Evolutionary conservation across 2,888 invertebrate species (phyloP).

Genomic region (Standfussiana lucernea): DNA sequence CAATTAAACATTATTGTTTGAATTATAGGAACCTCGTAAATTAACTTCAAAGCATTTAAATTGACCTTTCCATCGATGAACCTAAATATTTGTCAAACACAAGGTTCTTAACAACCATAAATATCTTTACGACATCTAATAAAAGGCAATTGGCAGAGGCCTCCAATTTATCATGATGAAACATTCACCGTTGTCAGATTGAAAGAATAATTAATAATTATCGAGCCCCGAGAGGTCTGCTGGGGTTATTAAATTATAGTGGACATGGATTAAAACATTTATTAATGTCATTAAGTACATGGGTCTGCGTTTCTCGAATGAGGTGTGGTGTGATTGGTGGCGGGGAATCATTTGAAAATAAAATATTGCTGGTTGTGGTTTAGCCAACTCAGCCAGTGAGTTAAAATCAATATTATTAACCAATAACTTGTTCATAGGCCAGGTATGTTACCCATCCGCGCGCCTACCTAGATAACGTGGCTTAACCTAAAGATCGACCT

Average conservation of each 20-base stretch:
- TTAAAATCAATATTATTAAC: neutral
- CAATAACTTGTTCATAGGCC: no score
- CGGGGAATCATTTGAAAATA: neutral
- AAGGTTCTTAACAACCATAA: slow-evolving; percentile 36
- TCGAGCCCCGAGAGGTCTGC: slow-evolving; percentile 52
- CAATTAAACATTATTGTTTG: neutral
- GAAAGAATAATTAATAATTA: slow-evolving; percentile 70
- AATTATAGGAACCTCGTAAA: slow-evolving; percentile 10
- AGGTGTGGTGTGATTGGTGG: slow-evolving; percentile 13
- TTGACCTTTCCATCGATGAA: slow-evolving; percentile 33
- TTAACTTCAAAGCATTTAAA: slow-evolving; percentile 15
- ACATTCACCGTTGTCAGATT: slow-evolving; percentile 44
- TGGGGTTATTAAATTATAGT: slow-evolving; percentile 80
- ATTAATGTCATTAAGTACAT: slow-evolving; percentile 27
- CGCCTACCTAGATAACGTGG: no score
- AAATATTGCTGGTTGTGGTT: neutral
- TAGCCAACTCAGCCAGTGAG: neutral
- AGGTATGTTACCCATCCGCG: neutral
- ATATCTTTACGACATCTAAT: slow-evolving; percentile 41
- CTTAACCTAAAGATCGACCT: no score
- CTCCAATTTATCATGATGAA: slow-evolving; percentile 42
- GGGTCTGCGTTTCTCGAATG: slow-evolving; percentile 3
- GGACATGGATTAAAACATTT: slow-evolving; percentile 81
- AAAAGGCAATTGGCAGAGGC: slow-evolving; percentile 42
- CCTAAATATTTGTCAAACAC: slow-evolving; percentile 40